Percentiles rank a stretch among this genome's conserved stretches.
Conservation (phyloP, 2,888 invertebrate species). For the Melieria picta region DNA sequence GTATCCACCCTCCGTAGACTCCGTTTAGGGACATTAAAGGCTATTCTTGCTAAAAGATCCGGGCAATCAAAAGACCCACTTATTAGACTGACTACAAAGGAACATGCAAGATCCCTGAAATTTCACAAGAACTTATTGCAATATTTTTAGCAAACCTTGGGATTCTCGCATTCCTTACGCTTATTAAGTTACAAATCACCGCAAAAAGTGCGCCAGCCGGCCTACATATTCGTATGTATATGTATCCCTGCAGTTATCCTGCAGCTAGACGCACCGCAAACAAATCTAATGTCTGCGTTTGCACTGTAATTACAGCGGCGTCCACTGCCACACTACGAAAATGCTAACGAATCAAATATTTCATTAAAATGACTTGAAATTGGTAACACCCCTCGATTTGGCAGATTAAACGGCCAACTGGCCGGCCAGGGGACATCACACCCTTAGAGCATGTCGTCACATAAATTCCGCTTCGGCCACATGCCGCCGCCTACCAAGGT, state of each 20-base stretch:
- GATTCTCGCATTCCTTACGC: conserved; percentile 3
- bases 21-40: too few relatives aligned
- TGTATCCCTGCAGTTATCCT: conserved; percentile 6
- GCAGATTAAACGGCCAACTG: background rate
- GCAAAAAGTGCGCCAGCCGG: conserved; percentile 7
- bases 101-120: background rate
- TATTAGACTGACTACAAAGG: too few relatives aligned
- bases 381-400: conserved; percentile 43
- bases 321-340: background rate
- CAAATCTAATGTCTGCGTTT: background rate
- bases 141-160: conserved; percentile 4
- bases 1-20: too few relatives aligned
- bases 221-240: background rate
- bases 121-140: background rate
- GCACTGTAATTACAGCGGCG: conserved; percentile 29
- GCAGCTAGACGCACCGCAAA: background rate
- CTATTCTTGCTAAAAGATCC: too few relatives aligned
- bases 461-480: conserved; percentile 47
- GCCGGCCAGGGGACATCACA: conserved; percentile 45
- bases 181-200: conserved; percentile 48
- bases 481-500: conserved; percentile 42
- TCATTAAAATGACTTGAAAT: conserved; percentile 47
- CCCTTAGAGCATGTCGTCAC: conserved; percentile 49
- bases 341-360: conserved; percentile 43
- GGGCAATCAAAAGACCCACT: too few relatives aligned